Evolutionary conservation across 1,140 invertebrate genomes (phyloP).

Genomic region (Drosophila funebris): DNA sequence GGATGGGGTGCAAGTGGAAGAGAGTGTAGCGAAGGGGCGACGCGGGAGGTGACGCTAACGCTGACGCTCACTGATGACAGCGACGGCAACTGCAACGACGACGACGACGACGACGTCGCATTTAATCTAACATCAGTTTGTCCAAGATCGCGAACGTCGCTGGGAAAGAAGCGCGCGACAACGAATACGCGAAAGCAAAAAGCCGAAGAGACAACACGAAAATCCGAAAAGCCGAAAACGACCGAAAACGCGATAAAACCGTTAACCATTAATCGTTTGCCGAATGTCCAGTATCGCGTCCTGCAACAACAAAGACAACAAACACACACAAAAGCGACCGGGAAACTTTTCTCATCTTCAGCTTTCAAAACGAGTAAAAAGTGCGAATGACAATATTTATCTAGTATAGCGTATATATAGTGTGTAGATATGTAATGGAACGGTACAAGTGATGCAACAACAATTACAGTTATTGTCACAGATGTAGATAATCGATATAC

Average conservation of each 20-base stretch:
- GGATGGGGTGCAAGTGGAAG: not conserved
- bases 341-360: not conserved
- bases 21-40: not conserved
- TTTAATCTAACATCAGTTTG: conserved; percentile 74
- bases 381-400: not conserved
- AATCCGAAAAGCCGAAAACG: conserved; percentile 1
- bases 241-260: conserved; percentile 12
- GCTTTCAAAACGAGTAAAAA: not conserved
- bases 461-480: conserved; percentile 39
- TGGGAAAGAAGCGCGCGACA: conserved; percentile 58
- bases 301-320: not conserved
- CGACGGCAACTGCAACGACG: conserved; percentile 34
- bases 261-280: conserved; percentile 23
- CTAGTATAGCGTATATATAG: not conserved
- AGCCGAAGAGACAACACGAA: conserved; percentile 13
- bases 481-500: conserved; percentile 15
- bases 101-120: conserved; percentile 12
- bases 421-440: not conserved
- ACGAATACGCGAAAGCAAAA: conserved; percentile 24
- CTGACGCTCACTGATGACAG: not conserved
- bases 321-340: conserved; percentile 8
- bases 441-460: not conserved
- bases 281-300: conserved; percentile 12
- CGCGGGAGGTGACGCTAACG: not conserved
- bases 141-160: conserved; percentile 79